A percentile compares a stretch with the other conserved stretches of the same genome.
Conservation (phyloP, 2,888 invertebrate genomes). For the Noctua fimbriata region DNA sequence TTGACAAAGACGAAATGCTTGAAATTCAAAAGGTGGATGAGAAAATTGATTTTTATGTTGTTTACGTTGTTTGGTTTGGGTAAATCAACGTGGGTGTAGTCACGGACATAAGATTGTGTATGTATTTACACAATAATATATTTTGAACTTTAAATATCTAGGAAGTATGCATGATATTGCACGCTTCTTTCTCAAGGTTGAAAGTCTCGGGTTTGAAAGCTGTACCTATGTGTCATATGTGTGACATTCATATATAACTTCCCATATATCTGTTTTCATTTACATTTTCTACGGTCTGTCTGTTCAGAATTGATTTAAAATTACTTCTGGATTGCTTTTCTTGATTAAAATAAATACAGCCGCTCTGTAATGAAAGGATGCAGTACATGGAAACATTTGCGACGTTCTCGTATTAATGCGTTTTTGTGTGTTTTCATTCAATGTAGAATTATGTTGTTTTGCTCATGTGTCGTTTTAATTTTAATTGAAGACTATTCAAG, state of each 20-base stretch:
- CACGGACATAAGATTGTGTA: neutral
- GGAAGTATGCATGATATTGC: slow-evolving; percentile 10
- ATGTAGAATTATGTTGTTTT: slow-evolving; percentile 29
- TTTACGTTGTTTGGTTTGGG: neutral
- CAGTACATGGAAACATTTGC: slow-evolving; percentile 39
- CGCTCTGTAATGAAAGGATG: slow-evolving; percentile 39
- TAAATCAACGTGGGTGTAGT: neutral
- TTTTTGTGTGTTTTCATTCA: slow-evolving; percentile 19
- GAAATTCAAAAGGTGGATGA: neutral
- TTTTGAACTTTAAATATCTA: slow-evolving; percentile 13
- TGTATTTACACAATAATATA: neutral
- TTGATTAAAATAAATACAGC: slow-evolving; percentile 39
- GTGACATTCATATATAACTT: slow-evolving; percentile 12
- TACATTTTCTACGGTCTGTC: slow-evolving; percentile 33
- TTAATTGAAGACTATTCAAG: slow-evolving; percentile 3
- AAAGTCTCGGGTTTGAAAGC: slow-evolving; percentile 8
- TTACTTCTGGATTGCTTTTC: slow-evolving; percentile 29
- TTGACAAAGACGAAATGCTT: neutral
- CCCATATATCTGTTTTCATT: slow-evolving; percentile 27
- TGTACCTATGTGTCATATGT: neutral
- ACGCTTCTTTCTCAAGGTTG: slow-evolving; percentile 3
- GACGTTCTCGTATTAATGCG: slow-evolving; percentile 16
- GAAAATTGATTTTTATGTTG: neutral
- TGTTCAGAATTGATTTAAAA: slow-evolving; percentile 35
- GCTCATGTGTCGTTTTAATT: slow-evolving; percentile 6